These are phyloP conservation scores for Coelogynopora nodosa DNA, from an alignment of 2,888 invertebrate species.

Conservation along the genomic window DNA sequence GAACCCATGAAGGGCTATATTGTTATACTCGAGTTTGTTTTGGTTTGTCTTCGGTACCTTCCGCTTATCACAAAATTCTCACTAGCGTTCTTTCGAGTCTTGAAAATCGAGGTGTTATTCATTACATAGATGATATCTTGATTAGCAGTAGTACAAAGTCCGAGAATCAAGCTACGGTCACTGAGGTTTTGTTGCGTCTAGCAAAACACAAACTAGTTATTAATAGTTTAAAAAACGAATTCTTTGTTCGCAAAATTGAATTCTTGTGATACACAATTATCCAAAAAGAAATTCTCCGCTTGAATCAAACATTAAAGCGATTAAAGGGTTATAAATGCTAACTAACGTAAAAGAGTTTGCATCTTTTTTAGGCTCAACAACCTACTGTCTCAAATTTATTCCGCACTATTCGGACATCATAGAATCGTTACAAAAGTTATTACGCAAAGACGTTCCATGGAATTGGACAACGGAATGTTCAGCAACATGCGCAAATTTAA, in stretches of 20 bases:
- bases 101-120: conserved; percentile 19
- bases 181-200: conserved; percentile 18
- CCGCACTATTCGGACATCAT: not conserved
- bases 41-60: not conserved
- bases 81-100: conserved; percentile 20
- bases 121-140: conserved; percentile 27
- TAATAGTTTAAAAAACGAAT: not conserved
- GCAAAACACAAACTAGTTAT: conserved; percentile 18
- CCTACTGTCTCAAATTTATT: conserved; percentile 32
- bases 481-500: conserved; percentile 47
- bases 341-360: conserved; percentile 4
- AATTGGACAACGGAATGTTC: conserved; percentile 22
- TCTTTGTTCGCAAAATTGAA: not conserved
- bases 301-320: not conserved
- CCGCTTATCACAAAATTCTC: conserved; percentile 1
- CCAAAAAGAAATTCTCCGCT: not conserved
- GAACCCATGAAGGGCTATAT: conserved; percentile 12
- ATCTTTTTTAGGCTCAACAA: not conserved
- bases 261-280: not conserved
- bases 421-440: conserved; percentile 12
- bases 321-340: not conserved
- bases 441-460: conserved; percentile 33
- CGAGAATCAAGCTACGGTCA: not conserved
- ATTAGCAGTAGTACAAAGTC: conserved; percentile 13
- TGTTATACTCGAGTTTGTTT: conserved; percentile 14